Conservation (phyloP, 2,888 invertebrate species). For the Keiferia lycopersicella region DNA sequence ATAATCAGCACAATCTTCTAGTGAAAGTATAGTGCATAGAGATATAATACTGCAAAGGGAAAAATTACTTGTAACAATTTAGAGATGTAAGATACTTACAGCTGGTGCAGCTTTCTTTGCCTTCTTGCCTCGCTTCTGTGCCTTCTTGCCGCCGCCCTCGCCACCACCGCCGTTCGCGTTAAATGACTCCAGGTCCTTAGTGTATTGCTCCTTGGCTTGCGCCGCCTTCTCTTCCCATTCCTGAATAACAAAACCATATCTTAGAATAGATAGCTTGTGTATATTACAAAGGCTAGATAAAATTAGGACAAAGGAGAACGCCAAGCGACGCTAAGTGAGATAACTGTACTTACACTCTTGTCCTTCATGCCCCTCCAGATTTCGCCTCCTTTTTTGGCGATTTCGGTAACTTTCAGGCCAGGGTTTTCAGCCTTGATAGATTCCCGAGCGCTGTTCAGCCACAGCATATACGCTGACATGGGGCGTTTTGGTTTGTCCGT, state of each 20-base stretch:
- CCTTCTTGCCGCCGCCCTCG: conserved; percentile 78
- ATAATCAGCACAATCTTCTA: background rate
- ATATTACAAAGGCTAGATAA: conserved; percentile 14
- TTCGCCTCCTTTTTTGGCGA: conserved; percentile 97
- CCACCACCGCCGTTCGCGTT: conserved; percentile 88
- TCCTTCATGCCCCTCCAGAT: conserved; percentile 95
- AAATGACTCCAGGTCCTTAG: conserved; percentile 93
- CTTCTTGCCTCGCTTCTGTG: conserved; percentile 82
- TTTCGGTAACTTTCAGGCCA: conserved; percentile 94
- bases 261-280: conserved; percentile 22
- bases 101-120: conserved; percentile 71
- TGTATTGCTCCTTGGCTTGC: conserved; percentile 94
- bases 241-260: conserved; percentile 61
- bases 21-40: background rate
- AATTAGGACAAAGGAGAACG: conserved; percentile 23
- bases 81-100: conserved; percentile 51
- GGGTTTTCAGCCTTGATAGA: conserved; percentile 94
- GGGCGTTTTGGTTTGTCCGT: conserved; percentile 96
- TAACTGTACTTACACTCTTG: conserved; percentile 85
- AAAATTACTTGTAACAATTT: background rate
- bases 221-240: conserved; percentile 96
- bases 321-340: conserved; percentile 20
- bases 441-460: conserved; percentile 94
- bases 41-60: background rate
- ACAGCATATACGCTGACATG: conserved; percentile 96